Evolutionary conservation across 2,888 invertebrate genomes (phyloP), one percentile per base, ranked within the genome.

Genomic region (Stenoptilia bipunctidactyla): DNA sequence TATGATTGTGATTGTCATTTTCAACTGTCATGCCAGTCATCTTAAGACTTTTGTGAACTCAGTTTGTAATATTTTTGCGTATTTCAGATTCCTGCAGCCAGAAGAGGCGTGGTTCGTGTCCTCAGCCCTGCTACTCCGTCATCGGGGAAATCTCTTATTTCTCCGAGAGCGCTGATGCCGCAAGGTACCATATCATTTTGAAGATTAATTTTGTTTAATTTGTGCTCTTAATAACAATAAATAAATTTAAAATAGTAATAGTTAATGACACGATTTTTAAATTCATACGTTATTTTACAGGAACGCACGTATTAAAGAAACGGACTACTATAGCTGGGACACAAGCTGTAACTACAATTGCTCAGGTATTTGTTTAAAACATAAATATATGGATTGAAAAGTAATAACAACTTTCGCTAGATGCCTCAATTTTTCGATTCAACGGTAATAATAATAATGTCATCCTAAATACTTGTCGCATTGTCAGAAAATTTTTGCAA

Each of bases 111-210:
- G 4, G 77, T 83, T 3, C 57, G 80, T 47, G 82, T 83, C 5
- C 45, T 84, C 27, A 82, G 77, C 56, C 79, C 84, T 0, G 79
- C 82, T 1, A 62, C 74, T 6, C 68, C 69, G 0, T 59, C 75
- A 2, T 60, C 77, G 0, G 82, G 84, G 6, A 85, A 85, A 50
- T 83, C 83, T 9, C 68, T 85, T 6, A 84, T 85, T 48, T 84
- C 84, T n/a, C 85, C 85, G 1, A 53, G 77, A 38, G 83, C 85
- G 1, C 61, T 85, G 10, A 57, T 82, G 65, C 74, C 74, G 13
- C 67, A 69, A 58, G 68, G 80, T 79, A 57, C 45, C 10, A 30
- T 3, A n/a, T 30, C 3, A 30, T 30, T n/a, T n/a, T 12, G 10
- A 12, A 8, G n/a, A 30, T 30, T 30, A 30, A 30, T 30, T 8